A percentile compares a stretch with the other conserved stretches of the same genome.
These are phyloP conservation scores for Chironomus striatipennis DNA, from an alignment of 1,140 invertebrate species.

Conservation along the genomic window DNA sequence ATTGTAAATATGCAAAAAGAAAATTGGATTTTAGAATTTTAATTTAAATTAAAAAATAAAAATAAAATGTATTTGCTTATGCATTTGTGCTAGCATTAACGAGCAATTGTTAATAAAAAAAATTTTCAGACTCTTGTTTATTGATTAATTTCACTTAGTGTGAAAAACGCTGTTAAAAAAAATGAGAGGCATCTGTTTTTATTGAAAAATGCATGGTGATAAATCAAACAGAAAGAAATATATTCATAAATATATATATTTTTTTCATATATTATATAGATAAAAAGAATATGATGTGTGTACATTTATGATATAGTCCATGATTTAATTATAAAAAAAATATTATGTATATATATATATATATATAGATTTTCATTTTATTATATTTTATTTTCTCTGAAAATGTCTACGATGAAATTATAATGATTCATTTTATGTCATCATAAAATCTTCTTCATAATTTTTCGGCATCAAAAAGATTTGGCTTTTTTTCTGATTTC, in stretches of 20 bases:
- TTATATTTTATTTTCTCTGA: not conserved
- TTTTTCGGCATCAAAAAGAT: constrained; percentile 13
- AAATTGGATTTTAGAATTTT: no score
- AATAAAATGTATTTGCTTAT: no score
- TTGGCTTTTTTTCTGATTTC: no score
- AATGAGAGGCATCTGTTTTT: not conserved
- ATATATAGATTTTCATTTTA: not conserved
- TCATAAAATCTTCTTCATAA: not conserved
- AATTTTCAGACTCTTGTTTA: no score
- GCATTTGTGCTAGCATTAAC: no score
- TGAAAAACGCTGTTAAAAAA: no score
- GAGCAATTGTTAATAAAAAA: no score
- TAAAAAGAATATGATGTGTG: constrained; percentile 13
- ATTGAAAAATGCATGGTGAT: constrained; percentile 13
- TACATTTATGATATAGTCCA: constrained; percentile 3
- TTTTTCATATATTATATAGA: not conserved
- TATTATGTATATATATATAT: no score
- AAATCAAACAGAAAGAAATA: constrained; percentile 10
- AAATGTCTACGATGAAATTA: constrained; percentile 8
- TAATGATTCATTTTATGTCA: constrained; percentile 2
- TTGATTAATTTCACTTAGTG: no score
- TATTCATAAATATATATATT: not conserved
- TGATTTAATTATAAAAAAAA: constrained; percentile 4
- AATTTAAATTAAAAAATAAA: no score
- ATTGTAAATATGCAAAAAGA: no score